Base-by-base conservation (phyloP, 2,888 invertebrate species). In the Chloroclystis v-ata region DNA sequence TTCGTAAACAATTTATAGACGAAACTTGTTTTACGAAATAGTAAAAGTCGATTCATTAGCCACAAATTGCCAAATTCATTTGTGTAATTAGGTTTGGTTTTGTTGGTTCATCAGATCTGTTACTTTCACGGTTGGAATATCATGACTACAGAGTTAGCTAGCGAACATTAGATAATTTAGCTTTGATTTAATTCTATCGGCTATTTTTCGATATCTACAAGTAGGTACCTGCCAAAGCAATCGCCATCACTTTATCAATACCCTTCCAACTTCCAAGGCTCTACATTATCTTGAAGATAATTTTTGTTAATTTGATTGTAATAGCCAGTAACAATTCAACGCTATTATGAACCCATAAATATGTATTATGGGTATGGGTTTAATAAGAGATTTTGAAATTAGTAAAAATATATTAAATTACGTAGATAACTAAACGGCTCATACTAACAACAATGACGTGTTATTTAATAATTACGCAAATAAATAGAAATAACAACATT, bases 11-110 rank as follows among this genome's bases (percentile, higher is more conserved):
- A 35, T 7, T 32, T 4, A 20, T 20, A 10, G 10, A 20, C 20
- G 37, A 63, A 59, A 41, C 52, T 61, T 45, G 53, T 16, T 41
- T 69, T 69, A 65, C 54, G 56, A 61, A 69, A 71, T 65, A 62
- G 65, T 69, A 68, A 69, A 69, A 66, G 68, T 62, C 47, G 49
- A 58, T 51, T 61, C 47, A 59, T 62, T 61, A 41, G 47, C 20
- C 35, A 33, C 28, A 51, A 54, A 43, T 50, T 59, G 39, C 43
- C 26, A 13, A 43, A 54, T 48, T 37, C 12, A 26, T 43, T 46
- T 50, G 37, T 45, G 49, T 41, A 49, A 45, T 47, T 39, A 43
- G 9, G 12, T n/a, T 39, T 39, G 33, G 6, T 46, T 46, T 20
- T 5, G 16, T 42, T 33, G 32, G 16, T 14, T 41, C 37, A 42